phyloP scores from a whole-genome alignment of 2,113 vertebrate species.

The Bubo bubo region DNA sequence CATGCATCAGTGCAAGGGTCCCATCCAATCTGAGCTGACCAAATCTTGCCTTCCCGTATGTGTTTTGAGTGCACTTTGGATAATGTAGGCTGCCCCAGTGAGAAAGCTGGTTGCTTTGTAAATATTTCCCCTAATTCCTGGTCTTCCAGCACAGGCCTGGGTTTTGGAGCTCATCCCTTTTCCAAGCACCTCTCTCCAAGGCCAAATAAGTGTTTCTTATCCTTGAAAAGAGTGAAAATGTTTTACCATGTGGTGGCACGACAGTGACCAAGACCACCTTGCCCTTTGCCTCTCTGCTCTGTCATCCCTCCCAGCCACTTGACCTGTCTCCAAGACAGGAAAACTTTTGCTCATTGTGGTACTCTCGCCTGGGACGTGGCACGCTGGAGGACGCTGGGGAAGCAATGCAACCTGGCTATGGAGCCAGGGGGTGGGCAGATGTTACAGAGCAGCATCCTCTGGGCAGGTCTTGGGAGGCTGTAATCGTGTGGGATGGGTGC shows the following conservation, averaged over 20 bases:
- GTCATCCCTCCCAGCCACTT: not conserved
- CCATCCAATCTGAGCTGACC: not conserved
- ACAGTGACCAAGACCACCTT: not conserved
- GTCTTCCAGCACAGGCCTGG: not conserved
- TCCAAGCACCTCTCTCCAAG: not conserved
- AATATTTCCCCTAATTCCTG: not conserved
- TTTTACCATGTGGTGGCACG: accelerated
- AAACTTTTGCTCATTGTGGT: not conserved
- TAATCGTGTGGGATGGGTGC: accelerated
- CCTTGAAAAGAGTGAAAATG: not conserved
- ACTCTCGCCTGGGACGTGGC: no score
- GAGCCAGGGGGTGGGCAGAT: not conserved
- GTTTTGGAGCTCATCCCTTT: not conserved
- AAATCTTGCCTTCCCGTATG: not conserved
- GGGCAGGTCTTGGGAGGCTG: not conserved
- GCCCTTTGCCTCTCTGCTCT: not conserved
- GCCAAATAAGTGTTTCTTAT: not conserved
- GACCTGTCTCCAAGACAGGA: not conserved
- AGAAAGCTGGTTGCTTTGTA: not conserved
- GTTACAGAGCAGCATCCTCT: not conserved
- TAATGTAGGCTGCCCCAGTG: not conserved
- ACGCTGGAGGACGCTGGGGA: not conserved
- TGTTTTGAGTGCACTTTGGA: not conserved
- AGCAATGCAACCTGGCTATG: not conserved
- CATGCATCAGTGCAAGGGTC: not conserved